Percentiles rank a stretch among this genome's conserved stretches.
Evolutionary conservation across 2,113 vertebrate genomes (phyloP).

Genomic region (Plectropomus leopardus): DNA sequence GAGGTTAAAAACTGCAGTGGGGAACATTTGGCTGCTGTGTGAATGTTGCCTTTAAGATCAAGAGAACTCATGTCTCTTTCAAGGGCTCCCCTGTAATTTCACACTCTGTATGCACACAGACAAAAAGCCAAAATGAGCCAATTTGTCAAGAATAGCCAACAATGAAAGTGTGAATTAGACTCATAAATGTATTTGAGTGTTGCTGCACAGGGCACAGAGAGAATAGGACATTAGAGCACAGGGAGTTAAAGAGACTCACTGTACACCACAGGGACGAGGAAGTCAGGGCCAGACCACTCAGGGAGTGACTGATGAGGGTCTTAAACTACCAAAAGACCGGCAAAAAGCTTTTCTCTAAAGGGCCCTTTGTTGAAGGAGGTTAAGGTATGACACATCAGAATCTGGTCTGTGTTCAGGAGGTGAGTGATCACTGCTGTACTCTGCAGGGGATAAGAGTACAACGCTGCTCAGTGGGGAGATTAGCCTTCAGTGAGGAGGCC

Average conservation of each 20-base stretch:
- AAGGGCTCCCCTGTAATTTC: slow-evolving; percentile 6
- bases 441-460: slow-evolving; percentile 34
- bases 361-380: slow-evolving; percentile 44
- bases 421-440: slow-evolving; percentile 46
- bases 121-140: background rate
- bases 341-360: slow-evolving; percentile 1
- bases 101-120: slow-evolving; percentile 7
- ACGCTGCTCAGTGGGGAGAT: slow-evolving; percentile 33
- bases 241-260: slow-evolving; percentile 28
- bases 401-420: slow-evolving; percentile 22
- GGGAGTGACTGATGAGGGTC: slow-evolving; percentile 59
- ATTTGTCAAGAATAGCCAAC: slow-evolving; percentile 31
- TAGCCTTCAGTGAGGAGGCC: slow-evolving; percentile 32
- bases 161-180: slow-evolving; percentile 26
- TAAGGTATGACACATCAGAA: slow-evolving; percentile 43
- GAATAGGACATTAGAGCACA: slow-evolving; percentile 15
- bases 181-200: background rate
- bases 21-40: background rate
- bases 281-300: slow-evolving; percentile 25
- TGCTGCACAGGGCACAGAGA: slow-evolving; percentile 1
- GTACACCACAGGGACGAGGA: slow-evolving; percentile 26
- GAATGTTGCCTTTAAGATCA: background rate
- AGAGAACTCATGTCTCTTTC: background rate
- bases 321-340: background rate
- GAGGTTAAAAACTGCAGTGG: background rate